phyloP scores from a whole-genome alignment of 2,797 vertebrate species.

The Darevskia mixta region DNA sequence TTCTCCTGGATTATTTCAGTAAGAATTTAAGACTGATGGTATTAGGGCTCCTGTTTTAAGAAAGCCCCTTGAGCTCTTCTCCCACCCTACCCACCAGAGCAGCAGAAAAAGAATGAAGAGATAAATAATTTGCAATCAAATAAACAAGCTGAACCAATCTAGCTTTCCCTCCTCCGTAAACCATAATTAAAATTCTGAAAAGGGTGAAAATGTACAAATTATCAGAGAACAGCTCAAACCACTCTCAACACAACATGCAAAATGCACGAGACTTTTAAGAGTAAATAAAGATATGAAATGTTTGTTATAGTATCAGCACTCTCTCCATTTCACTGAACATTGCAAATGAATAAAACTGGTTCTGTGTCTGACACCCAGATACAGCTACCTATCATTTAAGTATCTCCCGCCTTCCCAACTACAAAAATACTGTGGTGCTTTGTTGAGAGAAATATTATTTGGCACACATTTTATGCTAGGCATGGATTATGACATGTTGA shows the following conservation, averaged over 20 bases:
- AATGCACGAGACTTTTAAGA: background rate
- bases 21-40: slow-evolving; percentile 3
- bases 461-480: background rate
- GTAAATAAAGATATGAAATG: background rate
- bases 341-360: background rate
- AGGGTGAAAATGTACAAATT: background rate
- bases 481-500: slow-evolving; percentile 6
- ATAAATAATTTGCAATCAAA: background rate
- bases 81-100: no score
- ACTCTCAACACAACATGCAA: background rate
- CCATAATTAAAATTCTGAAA: background rate
- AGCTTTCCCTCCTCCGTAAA: no score
- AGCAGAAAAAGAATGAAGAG: background rate
- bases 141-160: background rate
- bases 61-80: background rate
- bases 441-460: background rate
- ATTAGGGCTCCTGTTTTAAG: background rate
- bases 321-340: background rate
- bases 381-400: background rate
- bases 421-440: background rate
- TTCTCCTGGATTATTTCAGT: background rate
- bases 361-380: background rate
- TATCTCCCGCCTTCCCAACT: background rate
- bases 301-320: background rate
- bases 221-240: background rate